Evolutionary conservation across 2,797 vertebrate genomes (phyloP).

Genomic region (Poecilia picta): DNA sequence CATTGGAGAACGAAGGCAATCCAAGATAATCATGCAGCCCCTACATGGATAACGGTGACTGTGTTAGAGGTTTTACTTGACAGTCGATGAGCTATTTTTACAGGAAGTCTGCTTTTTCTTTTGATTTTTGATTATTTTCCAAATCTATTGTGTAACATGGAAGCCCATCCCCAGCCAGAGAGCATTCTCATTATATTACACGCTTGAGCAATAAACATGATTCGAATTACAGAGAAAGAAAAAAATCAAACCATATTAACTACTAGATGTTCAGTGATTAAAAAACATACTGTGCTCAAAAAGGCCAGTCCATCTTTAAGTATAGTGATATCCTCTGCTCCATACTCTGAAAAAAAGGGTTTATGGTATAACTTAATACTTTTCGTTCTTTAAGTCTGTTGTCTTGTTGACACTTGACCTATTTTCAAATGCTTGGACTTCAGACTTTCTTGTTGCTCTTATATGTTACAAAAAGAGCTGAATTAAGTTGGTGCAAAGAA

Average conservation of each 20-base stretch:
- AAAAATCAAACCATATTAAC: not conserved
- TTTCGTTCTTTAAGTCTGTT: not conserved
- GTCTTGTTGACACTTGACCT: conserved; percentile 20
- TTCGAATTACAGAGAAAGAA: not conserved
- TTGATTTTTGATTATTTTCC: not conserved
- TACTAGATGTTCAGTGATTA: not conserved
- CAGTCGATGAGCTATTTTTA: not conserved
- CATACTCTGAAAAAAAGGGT: conserved; percentile 66
- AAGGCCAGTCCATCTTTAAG: conserved; percentile 88
- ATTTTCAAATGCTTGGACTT: conserved; percentile 24
- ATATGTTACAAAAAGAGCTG: not conserved
- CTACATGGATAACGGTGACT: conserved; percentile 58
- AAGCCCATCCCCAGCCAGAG: not conserved
- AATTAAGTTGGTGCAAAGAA: not conserved
- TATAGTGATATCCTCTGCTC: conserved; percentile 88
- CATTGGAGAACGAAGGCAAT: conserved; percentile 70
- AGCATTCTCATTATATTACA: not conserved
- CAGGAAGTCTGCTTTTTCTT: not conserved
- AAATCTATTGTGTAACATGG: not conserved
- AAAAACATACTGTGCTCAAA: conserved; percentile 85
- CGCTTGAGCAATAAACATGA: not conserved
- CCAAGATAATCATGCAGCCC: conserved; percentile 80
- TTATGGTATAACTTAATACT: not conserved
- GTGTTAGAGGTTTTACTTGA: conserved; percentile 1
- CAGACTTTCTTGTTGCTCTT: conserved; percentile 4